Conservation (phyloP, 2,888 invertebrate species). For the Synergus itoensis region DNA sequence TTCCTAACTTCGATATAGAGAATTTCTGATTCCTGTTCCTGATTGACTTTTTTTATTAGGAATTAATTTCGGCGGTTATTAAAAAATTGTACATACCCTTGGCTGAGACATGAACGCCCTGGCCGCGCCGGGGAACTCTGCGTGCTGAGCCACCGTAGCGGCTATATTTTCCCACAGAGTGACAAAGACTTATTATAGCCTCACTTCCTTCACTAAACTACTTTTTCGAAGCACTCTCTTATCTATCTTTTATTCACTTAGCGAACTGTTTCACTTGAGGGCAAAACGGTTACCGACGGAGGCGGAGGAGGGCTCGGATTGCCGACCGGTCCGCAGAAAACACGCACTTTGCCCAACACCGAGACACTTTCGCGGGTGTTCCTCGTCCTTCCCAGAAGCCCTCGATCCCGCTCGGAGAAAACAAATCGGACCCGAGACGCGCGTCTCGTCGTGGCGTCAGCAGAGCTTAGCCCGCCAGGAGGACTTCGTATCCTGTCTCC, state of each 20-base stretch:
- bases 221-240: slow-evolving; percentile 13
- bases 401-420: slow-evolving; percentile 49
- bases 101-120: slow-evolving; percentile 94
- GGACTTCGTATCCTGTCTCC: slow-evolving; percentile 67
- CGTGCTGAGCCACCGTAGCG: slow-evolving; percentile 81
- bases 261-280: slow-evolving; percentile 6
- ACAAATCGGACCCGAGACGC: slow-evolving; percentile 32
- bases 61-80: not conserved
- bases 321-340: slow-evolving; percentile 24
- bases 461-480: slow-evolving; percentile 63
- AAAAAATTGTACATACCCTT: slow-evolving; percentile 84
- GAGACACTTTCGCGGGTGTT: slow-evolving; percentile 46
- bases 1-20: no score
- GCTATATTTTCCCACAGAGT: slow-evolving; percentile 77
- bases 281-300: slow-evolving; percentile 24
- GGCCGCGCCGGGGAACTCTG: slow-evolving; percentile 83
- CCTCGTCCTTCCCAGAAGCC: slow-evolving; percentile 52
- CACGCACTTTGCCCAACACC: slow-evolving; percentile 41
- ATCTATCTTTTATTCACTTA: slow-evolving; percentile 40
- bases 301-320: not conserved
- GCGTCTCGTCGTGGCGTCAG: slow-evolving; percentile 67
- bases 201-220: slow-evolving; percentile 34
- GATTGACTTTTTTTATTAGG: not conserved
- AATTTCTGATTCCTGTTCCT: not conserved
- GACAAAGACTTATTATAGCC: slow-evolving; percentile 58